Percentiles rank a stretch among this genome's conserved stretches.
Evolutionary conservation across 2,113 vertebrate genomes (phyloP).

Genomic region (Sander vitreus): DNA sequence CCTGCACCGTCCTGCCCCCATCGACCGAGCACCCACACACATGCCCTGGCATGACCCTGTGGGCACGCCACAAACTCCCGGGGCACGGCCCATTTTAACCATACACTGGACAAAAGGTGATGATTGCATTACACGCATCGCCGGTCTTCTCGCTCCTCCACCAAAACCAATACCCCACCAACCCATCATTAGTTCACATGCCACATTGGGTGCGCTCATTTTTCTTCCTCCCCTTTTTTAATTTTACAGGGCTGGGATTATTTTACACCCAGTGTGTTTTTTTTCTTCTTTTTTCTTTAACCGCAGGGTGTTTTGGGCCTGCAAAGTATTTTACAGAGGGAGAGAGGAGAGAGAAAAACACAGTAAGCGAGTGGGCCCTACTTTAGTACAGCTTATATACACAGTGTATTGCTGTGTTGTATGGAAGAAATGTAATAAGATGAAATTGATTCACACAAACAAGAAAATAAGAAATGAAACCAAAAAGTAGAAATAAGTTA

Average conservation of each 20-base stretch:
- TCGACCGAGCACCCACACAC: conserved; percentile 47
- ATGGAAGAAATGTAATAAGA: not conserved
- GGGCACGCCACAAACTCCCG: conserved; percentile 35
- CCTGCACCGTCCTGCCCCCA: conserved; percentile 36
- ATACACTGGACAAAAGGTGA: conserved; percentile 62
- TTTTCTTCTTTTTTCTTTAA: conserved; percentile 64
- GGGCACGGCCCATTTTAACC: conserved; percentile 57
- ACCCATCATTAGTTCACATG: conserved; percentile 77
- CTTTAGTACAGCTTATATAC: not conserved
- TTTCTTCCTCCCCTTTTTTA: conserved; percentile 68
- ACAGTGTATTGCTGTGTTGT: not conserved
- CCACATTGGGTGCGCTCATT: conserved; percentile 61
- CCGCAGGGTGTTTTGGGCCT: conserved; percentile 71
- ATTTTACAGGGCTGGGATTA: conserved; percentile 77
- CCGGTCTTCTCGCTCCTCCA: conserved; percentile 21
- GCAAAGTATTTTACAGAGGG: conserved; percentile 55
- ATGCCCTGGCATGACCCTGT: conserved; percentile 63
- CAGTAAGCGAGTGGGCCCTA: conserved; percentile 7
- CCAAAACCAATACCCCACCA: conserved; percentile 66
- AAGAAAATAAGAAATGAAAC: not conserved
- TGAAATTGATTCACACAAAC: not conserved
- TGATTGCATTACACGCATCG: conserved; percentile 63
- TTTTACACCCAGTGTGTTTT: conserved; percentile 72
- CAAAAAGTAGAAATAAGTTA: not conserved
- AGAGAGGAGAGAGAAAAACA: conserved; percentile 42